Evolutionary conservation across 1,140 invertebrate genomes (phyloP).

Genomic region (Andricus grossulariae): DNA sequence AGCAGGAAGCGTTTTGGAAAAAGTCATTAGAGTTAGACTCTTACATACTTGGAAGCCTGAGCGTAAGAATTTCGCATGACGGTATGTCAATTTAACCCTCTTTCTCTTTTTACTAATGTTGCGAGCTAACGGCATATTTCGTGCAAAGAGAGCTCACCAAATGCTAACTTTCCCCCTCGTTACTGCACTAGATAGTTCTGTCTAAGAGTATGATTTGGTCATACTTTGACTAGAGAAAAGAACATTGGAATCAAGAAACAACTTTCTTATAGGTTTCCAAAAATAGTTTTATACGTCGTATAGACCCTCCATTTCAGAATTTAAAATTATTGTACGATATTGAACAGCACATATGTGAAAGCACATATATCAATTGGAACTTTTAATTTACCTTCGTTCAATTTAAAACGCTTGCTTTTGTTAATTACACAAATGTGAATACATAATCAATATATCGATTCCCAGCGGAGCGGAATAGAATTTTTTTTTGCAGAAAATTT

Average conservation of each 20-base stretch:
- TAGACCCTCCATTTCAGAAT: too few relatives aligned
- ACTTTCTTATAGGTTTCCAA: too few relatives aligned
- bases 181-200: slow-evolving; percentile 45
- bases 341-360: too few relatives aligned
- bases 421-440: too few relatives aligned
- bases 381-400: too few relatives aligned
- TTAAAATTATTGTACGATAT: too few relatives aligned
- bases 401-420: too few relatives aligned
- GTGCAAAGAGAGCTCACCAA: slow-evolving; percentile 29
- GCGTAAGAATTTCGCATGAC: not conserved
- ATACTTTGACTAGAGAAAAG: slow-evolving; percentile 50
- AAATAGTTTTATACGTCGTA: too few relatives aligned
- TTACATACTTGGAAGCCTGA: not conserved
- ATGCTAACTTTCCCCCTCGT: slow-evolving; percentile 58
- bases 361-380: too few relatives aligned
- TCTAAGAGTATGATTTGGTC: slow-evolving; percentile 44
- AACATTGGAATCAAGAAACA: slow-evolving; percentile 13
- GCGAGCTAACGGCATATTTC: slow-evolving; percentile 4
- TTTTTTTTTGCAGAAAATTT: too few relatives aligned
- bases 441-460: too few relatives aligned
- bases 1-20: not conserved
- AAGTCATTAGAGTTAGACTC: not conserved
- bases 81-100: not conserved
- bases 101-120: slow-evolving; percentile 18
- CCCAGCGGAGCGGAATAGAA: too few relatives aligned